phyloP scores from a whole-genome alignment of 2,888 invertebrate genomes.

The Amitus sp. region DNA sequence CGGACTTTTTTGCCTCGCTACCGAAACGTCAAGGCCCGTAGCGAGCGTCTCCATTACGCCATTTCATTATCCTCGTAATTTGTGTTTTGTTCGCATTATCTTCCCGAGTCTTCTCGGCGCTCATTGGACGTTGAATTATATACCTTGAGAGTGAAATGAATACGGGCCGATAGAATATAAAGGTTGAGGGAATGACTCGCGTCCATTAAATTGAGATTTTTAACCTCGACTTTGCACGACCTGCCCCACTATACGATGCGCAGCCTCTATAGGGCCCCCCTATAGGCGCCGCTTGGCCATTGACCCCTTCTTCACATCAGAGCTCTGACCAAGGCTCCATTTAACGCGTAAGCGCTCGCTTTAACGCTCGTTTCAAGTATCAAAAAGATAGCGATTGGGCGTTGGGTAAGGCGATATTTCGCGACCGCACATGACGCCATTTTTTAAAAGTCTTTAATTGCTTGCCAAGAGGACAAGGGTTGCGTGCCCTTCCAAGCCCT shows the following conservation, averaged over 20 bases:
- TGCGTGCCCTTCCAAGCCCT: too few relatives aligned
- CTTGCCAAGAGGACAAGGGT: too few relatives aligned
- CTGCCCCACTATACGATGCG: slow-evolving; percentile 58
- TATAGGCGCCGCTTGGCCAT: slow-evolving; percentile 63
- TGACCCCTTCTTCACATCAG: slow-evolving; percentile 52
- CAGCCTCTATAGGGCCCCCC: slow-evolving; percentile 52
- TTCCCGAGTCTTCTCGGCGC: too few relatives aligned
- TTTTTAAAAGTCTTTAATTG: too few relatives aligned
- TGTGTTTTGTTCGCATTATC: slow-evolving; percentile 6
- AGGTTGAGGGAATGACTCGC: slow-evolving; percentile 16
- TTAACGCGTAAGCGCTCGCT: slow-evolving; percentile 9
- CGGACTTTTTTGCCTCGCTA: too few relatives aligned
- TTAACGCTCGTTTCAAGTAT: neutral
- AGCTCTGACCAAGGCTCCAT: slow-evolving; percentile 24
- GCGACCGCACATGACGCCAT: too few relatives aligned
- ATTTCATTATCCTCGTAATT: slow-evolving; percentile 23
- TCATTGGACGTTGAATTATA: slow-evolving; percentile 13
- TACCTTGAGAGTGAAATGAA: neutral
- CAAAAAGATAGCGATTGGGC: too few relatives aligned
- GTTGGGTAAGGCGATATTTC: too few relatives aligned
- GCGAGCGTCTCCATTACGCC: neutral
- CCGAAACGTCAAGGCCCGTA: too few relatives aligned
- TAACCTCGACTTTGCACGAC: slow-evolving; percentile 50
- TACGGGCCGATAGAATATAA: neutral
- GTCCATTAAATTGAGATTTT: slow-evolving; percentile 46